Conservation (phyloP, 2,797 vertebrate species). For the Falco naumanni region DNA sequence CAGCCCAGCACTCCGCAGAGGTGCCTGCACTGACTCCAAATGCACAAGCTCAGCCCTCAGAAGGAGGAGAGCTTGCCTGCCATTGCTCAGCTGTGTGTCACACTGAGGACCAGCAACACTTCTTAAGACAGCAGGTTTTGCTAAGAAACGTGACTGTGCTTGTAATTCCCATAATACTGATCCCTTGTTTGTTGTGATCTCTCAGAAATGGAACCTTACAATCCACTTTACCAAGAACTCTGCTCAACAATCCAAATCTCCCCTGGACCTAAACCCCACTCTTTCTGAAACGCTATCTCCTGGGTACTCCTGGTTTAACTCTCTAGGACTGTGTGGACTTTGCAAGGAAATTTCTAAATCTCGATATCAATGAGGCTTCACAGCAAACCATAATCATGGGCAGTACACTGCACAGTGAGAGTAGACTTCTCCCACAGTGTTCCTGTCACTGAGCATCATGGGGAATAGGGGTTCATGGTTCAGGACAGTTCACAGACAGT, state of each 20-base stretch:
- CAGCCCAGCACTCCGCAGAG: background rate
- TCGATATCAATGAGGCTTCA: background rate
- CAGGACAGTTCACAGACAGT: background rate
- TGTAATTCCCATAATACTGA: background rate
- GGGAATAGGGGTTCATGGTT: background rate
- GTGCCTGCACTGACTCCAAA: background rate
- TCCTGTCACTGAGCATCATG: background rate
- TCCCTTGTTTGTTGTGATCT: background rate
- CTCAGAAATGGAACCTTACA: background rate
- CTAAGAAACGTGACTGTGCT: background rate
- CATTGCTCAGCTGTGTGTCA: background rate
- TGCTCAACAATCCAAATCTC: background rate
- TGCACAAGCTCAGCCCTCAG: background rate
- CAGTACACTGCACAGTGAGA: background rate
- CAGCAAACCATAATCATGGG: background rate
- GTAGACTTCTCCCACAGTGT: background rate
- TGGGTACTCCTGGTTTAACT: background rate
- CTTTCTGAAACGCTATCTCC: background rate
- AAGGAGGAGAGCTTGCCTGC: background rate
- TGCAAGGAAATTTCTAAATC: background rate
- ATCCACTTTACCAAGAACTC: background rate
- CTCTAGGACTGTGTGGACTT: background rate
- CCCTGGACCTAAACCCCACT: background rate
- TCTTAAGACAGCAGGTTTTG: background rate
- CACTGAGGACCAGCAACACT: background rate